phyloP scores from a whole-genome alignment of 2,797 vertebrate genomes.

The Tenualosa thibaudeaui region DNA sequence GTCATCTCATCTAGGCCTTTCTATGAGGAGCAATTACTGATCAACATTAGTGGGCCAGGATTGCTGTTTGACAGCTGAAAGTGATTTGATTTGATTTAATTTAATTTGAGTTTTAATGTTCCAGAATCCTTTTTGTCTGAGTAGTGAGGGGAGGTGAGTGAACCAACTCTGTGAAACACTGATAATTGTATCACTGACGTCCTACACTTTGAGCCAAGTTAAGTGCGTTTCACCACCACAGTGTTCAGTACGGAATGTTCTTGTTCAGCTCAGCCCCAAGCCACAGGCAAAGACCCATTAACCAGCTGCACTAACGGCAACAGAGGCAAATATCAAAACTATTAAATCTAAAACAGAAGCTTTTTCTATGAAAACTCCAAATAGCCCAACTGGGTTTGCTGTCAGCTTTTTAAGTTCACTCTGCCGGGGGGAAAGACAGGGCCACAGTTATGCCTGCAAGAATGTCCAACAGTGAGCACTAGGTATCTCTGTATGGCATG shows the following conservation, averaged over 20 bases:
- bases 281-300: neutral
- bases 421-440: neutral
- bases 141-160: neutral
- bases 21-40: slow-evolving; percentile 39
- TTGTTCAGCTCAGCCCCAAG: neutral
- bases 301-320: neutral
- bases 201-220: too few species aligned
- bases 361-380: neutral
- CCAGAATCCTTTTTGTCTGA: neutral
- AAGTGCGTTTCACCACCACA: neutral
- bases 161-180: neutral
- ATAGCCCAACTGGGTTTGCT: neutral
- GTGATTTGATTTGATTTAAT: slow-evolving; percentile 11
- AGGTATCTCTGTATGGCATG: too few species aligned
- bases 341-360: neutral
- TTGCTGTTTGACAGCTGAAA: slow-evolving; percentile 45
- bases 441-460: neutral
- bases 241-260: neutral
- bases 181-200: neutral
- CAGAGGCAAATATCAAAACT: neutral
- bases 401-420: neutral
- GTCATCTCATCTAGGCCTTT: slow-evolving; percentile 43
- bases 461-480: neutral
- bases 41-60: neutral
- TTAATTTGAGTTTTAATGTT: neutral